Evolutionary conservation across 2,113 vertebrate species (phyloP), one percentile per base, ranked within the genome.

Genomic region (Macrotus californicus): DNA sequence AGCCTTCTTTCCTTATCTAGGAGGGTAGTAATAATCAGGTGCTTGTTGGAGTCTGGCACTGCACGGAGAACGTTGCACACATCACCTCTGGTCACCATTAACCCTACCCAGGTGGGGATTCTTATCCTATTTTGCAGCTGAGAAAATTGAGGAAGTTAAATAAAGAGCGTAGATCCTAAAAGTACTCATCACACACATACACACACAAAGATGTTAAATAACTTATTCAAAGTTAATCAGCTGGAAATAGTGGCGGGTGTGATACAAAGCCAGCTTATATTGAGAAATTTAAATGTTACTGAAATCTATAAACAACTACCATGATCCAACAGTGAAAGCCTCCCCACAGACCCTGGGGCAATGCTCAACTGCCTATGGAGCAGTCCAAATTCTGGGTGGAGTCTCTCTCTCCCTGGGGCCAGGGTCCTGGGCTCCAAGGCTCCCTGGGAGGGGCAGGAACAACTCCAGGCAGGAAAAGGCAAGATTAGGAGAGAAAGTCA

Each of bases 1-100:
- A 83, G 31, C 50, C 79, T 94, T 95, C 89, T 85, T 93, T 79
- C 43, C 70, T 54, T 73, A 46, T 75, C 75, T 75, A 59, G 81
- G 81, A 31, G 29, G 22, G 61, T 56, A 34, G 80, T 56, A 41
- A 93, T n/a, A 72, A 61, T 56, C 77, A 41, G 61, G 87, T 39
- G 18, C 81, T 85, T 90, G 14, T 76, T 67, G 48, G 66, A 36
- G n/a, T 21, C 41, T 84, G 77, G 46, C 11, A 3, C 54, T 12
- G 18, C 29, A 29, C 41, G 31, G 67, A 31, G 69, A 31, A 16
- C 29, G 87, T 41, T 2, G 16, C 54, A 67, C 21, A 39, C 3
- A 43, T 10, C 21, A 22, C 16, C 64, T 61, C 43, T 8, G 46
- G 85, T 59, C 56, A 36, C 67, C 81, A n/a, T 29, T 29, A 76